phyloP scores from a whole-genome alignment of 2,888 invertebrate genomes.

The Nomada fucata region DNA sequence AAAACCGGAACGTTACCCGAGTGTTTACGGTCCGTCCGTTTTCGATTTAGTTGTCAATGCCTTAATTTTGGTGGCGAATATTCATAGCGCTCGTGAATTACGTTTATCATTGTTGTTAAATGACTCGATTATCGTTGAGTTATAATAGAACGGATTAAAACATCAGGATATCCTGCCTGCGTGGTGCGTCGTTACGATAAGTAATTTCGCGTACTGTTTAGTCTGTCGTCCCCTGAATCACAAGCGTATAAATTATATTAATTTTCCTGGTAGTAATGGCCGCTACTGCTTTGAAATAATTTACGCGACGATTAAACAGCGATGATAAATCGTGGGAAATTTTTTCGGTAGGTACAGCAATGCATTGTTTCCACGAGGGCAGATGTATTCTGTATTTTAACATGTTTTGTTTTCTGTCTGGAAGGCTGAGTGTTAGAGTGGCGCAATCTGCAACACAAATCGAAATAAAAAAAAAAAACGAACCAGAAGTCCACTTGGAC shows the following conservation, averaged over 20 bases:
- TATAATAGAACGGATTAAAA: slow-evolving; percentile 42
- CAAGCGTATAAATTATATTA: slow-evolving; percentile 17
- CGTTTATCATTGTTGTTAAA: slow-evolving; percentile 31
- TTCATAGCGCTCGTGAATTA: slow-evolving; percentile 21
- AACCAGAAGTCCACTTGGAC: no score
- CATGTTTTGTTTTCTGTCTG: no score
- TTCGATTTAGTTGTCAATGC: neutral
- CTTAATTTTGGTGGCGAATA: slow-evolving; percentile 5
- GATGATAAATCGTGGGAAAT: neutral
- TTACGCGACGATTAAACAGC: neutral
- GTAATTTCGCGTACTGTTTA: slow-evolving; percentile 29
- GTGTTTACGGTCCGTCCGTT: slow-evolving; percentile 12
- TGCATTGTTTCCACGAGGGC: no score
- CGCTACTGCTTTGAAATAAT: neutral
- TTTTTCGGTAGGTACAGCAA: no score
- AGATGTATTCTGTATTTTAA: no score
- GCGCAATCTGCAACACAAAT: no score
- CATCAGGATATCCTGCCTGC: slow-evolving; percentile 25
- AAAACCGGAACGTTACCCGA: neutral
- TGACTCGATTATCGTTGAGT: slow-evolving; percentile 41
- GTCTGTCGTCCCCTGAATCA: slow-evolving; percentile 19
- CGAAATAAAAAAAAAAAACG: no score
- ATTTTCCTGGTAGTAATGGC: slow-evolving; percentile 22
- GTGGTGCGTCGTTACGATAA: slow-evolving; percentile 7
- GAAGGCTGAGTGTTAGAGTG: no score